Evolutionary conservation across 2,113 vertebrate genomes (phyloP).

Genomic region (Campylorhamphus procurvoides): DNA sequence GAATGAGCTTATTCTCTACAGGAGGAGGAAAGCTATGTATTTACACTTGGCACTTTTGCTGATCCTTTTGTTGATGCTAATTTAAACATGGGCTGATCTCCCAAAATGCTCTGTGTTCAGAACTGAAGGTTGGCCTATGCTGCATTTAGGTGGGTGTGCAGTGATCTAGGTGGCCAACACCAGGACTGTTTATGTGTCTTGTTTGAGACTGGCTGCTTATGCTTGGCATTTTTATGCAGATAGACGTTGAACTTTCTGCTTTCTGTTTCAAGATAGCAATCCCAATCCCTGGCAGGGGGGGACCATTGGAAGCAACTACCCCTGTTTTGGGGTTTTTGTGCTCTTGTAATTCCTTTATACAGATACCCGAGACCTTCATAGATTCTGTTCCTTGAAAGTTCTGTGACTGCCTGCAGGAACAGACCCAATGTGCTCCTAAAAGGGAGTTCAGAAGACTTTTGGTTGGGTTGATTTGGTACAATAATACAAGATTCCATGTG

Average conservation of each 20-base stretch:
- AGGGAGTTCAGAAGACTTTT: background rate
- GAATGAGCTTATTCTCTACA: background rate
- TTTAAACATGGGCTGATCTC: background rate
- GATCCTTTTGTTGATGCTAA: constrained; percentile 6
- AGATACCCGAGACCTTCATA: background rate
- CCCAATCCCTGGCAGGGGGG: background rate
- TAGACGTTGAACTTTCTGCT: background rate
- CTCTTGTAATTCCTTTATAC: background rate
- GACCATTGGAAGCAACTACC: background rate
- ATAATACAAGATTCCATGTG: background rate
- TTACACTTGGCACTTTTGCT: background rate
- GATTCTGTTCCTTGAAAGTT: background rate
- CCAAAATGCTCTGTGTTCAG: background rate
- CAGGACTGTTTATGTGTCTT: background rate
- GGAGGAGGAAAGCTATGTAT: background rate
- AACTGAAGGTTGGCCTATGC: background rate
- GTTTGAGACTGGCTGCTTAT: background rate
- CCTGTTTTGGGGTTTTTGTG: background rate
- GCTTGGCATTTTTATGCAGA: background rate
- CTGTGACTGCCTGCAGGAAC: background rate
- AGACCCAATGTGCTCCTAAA: background rate
- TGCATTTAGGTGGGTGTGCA: background rate
- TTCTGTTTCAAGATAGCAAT: background rate
- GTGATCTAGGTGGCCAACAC: background rate
- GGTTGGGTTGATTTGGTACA: background rate